Evolutionary conservation across 2,888 invertebrate species (phyloP), one percentile per base, ranked within the genome.

Genomic region (Sinodicranocentrus sp.): DNA sequence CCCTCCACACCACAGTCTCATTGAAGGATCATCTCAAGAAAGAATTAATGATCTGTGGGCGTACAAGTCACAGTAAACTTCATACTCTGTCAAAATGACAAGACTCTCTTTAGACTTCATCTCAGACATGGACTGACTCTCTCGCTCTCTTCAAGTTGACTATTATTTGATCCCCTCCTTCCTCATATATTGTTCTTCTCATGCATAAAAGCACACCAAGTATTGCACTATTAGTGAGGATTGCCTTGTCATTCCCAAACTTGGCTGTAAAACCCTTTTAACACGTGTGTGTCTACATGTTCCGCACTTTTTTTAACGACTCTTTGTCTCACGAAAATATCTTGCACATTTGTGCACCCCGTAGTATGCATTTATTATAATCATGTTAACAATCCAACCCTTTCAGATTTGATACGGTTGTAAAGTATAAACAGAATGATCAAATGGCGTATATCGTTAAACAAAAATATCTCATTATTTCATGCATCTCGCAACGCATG

Each of bases 21-120:
- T n/a, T 13, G 39, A 13, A 39, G 23, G 26, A 8, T 26, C n/a
- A 23, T 23, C 25, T 61, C 33, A 61, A 5, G 23, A 57, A 80
- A 72, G 72, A 72, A 80, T 80, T 80, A 80, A 80, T 72, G 80
- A 80, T 80, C 72, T 72, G 33, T 72, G 80, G 80, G 80, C 80
- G 80, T 80, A 80, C 65, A 72, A 80, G 80, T 80, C 80, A 72
- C 80, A 80, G 72, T 80, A 80, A 80, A 80, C 72, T 80, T 80
- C 72, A 72, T 63, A 80, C 80, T 21, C 65, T 80, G 72, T 80
- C 80, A 80, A 71, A 33, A 72, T 54, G 65, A 10, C n/a, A 48
- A 65, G 17, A 33, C 48, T 25, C 71, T 80, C 59, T 57, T 23
- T 44, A n/a, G n/a, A n/a, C n/a, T 59, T 59, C 23, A 25, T 59